Evolutionary conservation across 1,140 invertebrate species (phyloP).

Genomic region (Micrasema minimum): DNA sequence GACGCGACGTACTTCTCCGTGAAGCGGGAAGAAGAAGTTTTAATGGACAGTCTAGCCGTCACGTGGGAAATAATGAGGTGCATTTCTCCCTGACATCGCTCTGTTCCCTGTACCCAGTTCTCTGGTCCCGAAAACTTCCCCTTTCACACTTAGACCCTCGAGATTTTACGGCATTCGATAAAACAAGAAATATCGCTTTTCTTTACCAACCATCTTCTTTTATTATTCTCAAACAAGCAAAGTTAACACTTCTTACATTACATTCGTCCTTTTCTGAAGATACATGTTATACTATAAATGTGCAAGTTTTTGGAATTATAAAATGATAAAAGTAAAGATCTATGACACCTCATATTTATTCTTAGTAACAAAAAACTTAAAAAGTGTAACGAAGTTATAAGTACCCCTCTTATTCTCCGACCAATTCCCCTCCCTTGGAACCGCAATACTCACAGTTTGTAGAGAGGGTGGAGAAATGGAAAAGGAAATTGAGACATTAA

Average conservation of each 20-base stretch:
- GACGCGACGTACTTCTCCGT: background rate
- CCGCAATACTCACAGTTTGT: too few species aligned
- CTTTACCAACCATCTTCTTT: background rate
- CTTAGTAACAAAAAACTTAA: conserved; percentile 5
- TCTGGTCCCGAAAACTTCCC: conserved; percentile 12
- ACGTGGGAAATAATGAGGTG: conserved; percentile 52
- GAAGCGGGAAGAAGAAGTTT: conserved; percentile 37
- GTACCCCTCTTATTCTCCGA: too few species aligned
- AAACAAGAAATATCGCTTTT: background rate
- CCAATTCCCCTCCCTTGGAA: background rate
- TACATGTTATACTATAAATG: too few species aligned
- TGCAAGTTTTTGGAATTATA: too few species aligned
- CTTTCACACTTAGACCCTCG: background rate
- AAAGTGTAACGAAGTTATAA: background rate
- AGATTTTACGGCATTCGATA: background rate
- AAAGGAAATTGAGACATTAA: conserved; percentile 30
- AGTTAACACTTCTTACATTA: too few species aligned
- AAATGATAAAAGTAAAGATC: too few species aligned
- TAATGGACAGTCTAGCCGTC: conserved; percentile 52
- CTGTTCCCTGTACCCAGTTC: background rate
- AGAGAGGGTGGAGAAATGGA: conserved; percentile 20
- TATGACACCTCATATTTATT: too few species aligned
- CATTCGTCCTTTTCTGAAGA: too few species aligned
- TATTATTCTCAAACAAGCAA: background rate
- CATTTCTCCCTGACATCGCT: conserved; percentile 15